These are phyloP conservation scores for Tholera decimalis DNA, from an alignment of 2,888 invertebrate genomes.

Conservation along the genomic window DNA sequence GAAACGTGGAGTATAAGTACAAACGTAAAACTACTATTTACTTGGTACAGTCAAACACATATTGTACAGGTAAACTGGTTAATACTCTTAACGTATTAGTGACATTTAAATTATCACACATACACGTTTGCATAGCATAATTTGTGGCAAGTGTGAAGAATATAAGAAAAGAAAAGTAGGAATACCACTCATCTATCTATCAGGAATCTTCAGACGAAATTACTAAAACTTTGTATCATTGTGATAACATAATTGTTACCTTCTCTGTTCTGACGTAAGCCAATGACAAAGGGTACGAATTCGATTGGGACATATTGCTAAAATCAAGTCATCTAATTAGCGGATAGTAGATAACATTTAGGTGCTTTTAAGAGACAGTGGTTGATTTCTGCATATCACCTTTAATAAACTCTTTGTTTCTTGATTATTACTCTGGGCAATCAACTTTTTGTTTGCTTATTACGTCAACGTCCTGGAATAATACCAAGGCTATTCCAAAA, in stretches of 20 bases:
- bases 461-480: too few relatives aligned
- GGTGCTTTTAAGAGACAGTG: too few relatives aligned
- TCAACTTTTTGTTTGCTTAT: too few relatives aligned
- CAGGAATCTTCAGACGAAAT: too few relatives aligned
- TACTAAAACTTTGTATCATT: background rate
- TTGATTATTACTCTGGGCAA: too few relatives aligned
- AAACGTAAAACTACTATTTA: conserved; percentile 44
- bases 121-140: background rate
- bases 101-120: too few relatives aligned
- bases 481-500: too few relatives aligned
- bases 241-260: background rate
- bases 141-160: background rate
- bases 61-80: conserved; percentile 28
- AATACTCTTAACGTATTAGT: too few relatives aligned
- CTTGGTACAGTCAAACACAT: conserved; percentile 56
- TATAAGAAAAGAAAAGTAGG: background rate
- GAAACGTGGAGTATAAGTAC: conserved; percentile 59
- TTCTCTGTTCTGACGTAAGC: background rate
- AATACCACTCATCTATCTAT: background rate
- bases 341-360: background rate
- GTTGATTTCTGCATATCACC: too few relatives aligned
- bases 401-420: too few relatives aligned
- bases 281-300: background rate
- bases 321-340: background rate
- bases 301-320: background rate